A percentile compares a stretch with the other conserved stretches of the same genome.
phyloP scores from a whole-genome alignment of 1,140 invertebrate genomes.

The Macrocentrus cingulum region DNA sequence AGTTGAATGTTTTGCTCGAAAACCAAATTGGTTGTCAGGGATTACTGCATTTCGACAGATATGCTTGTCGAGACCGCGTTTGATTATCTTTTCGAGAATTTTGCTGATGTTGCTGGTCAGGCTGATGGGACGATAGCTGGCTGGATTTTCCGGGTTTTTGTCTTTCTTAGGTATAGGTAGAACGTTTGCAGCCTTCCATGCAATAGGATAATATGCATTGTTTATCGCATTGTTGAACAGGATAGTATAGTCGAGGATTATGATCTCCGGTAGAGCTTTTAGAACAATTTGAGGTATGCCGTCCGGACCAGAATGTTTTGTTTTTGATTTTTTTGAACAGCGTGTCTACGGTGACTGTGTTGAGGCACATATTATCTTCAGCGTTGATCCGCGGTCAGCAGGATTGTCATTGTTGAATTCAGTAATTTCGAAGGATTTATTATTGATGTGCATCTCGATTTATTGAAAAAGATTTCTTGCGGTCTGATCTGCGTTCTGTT shows the following conservation, averaged over 20 bases:
- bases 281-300: slow-evolving; percentile 19
- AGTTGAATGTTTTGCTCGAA: slow-evolving; percentile 37
- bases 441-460: too few species aligned
- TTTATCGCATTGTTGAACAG: slow-evolving; percentile 26
- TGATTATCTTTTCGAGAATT: slow-evolving; percentile 27
- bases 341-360: background rate
- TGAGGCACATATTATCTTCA: too few species aligned
- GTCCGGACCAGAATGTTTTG: slow-evolving; percentile 23
- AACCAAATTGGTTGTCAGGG: slow-evolving; percentile 42
- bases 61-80: slow-evolving; percentile 8
- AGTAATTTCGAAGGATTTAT: too few species aligned
- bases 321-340: slow-evolving; percentile 1
- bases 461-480: background rate
- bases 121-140: slow-evolving; percentile 41
- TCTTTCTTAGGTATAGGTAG: slow-evolving; percentile 34
- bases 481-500: background rate
- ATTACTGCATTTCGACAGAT: slow-evolving; percentile 11
- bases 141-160: slow-evolving; percentile 30
- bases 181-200: slow-evolving; percentile 33
- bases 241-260: slow-evolving; percentile 13
- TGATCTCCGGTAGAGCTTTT: slow-evolving; percentile 21
- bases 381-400: too few species aligned
- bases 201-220: slow-evolving; percentile 25
- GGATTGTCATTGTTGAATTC: too few species aligned
- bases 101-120: slow-evolving; percentile 34